Conservation (phyloP, 2,797 vertebrate genomes). For the Poecilia velifera region DNA sequence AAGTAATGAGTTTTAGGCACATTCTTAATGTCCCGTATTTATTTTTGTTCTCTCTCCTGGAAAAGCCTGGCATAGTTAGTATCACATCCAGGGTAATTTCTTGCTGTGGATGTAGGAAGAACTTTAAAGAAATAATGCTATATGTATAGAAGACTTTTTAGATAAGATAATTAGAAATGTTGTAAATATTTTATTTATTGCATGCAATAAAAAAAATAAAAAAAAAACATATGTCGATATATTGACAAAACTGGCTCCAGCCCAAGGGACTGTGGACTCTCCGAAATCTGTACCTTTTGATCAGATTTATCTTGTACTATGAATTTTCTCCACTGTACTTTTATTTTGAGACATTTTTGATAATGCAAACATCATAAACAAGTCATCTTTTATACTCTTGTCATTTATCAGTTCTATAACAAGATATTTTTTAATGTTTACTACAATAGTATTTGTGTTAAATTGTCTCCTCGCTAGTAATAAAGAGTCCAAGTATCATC, state of each 20-base stretch:
- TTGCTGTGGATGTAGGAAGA: background rate
- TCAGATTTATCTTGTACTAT: background rate
- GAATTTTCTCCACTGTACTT: background rate
- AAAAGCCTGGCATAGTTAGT: background rate
- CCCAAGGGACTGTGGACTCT: background rate
- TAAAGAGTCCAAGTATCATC: background rate
- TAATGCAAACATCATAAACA: background rate
- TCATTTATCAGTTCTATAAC: background rate
- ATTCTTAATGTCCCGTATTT: background rate
- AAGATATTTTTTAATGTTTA: background rate
- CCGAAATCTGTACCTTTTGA: background rate
- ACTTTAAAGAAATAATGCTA: background rate
- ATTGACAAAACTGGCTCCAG: background rate
- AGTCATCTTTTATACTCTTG: background rate
- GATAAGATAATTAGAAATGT: background rate
- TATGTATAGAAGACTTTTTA: background rate
- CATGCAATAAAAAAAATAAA: background rate
- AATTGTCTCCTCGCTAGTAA: background rate
- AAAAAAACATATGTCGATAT: background rate
- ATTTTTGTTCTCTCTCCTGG: background rate
- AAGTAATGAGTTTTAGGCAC: background rate
- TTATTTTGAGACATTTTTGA: background rate
- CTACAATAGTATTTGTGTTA: background rate
- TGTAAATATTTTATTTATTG: slow-evolving; percentile 1
- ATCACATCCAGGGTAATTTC: background rate